Evolutionary conservation across 2,888 invertebrate genomes (phyloP).

Genomic region (Drosophila pseudotalamancana): DNA sequence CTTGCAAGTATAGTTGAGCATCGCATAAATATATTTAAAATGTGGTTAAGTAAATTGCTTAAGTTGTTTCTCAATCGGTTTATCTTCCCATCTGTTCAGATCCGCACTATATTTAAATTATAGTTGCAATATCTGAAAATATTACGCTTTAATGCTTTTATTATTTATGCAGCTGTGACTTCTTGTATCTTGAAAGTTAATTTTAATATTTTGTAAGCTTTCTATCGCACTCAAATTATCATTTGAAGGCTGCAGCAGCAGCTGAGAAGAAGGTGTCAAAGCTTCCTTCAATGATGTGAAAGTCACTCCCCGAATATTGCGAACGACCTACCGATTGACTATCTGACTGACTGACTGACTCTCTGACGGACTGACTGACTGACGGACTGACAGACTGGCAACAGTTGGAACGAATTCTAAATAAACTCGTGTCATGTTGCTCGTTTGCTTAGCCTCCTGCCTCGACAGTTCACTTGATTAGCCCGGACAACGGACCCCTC

Average conservation of each 20-base stretch:
- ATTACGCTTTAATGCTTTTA: too few relatives aligned
- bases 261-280: conserved; percentile 26
- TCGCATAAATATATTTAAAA: too few relatives aligned
- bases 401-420: conserved; percentile 35
- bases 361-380: background rate
- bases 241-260: conserved; percentile 39
- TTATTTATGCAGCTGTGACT: too few relatives aligned
- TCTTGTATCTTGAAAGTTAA: conserved; percentile 58
- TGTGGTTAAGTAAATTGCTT: background rate
- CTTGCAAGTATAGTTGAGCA: conserved; percentile 2
- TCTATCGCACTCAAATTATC: conserved; percentile 44
- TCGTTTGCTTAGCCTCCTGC: conserved; percentile 4
- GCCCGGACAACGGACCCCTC: conserved; percentile 37
- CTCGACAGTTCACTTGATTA: conserved; percentile 66
- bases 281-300: conserved; percentile 11
- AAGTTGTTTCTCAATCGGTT: background rate
- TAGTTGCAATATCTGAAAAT: background rate
- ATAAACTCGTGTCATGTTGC: conserved; percentile 40
- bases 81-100: background rate
- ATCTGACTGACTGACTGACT: conserved; percentile 10
- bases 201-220: conserved; percentile 32
- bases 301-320: background rate
- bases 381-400: conserved; percentile 14
- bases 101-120: background rate
- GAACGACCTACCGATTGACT: background rate